Base-by-base conservation (phyloP, 2,888 invertebrate genomes). In the Lysandra bellargus region DNA sequence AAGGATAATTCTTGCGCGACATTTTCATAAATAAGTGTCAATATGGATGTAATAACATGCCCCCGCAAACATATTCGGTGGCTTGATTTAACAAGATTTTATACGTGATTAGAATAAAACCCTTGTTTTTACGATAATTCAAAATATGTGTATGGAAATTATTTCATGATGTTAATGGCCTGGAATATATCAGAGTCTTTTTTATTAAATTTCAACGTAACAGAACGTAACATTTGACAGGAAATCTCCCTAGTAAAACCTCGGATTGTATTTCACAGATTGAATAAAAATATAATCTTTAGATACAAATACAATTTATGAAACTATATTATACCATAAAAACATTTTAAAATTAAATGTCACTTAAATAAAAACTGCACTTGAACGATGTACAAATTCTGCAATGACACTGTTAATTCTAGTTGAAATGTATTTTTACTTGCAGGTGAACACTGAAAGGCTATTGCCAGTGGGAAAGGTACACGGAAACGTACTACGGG, bases 401-500 rank as follows among this genome's bases (percentile, higher is more conserved):
- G 12, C 77, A 78, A 69, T 79, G 80, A 74, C 80, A 79, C 79
- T 78, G 72, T 30, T 74, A 14, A 79, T 60, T 61, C 40, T 60
- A 74, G 44, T 79, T 80, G 81, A 83, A 83, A 85, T 85, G 82
- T 85, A 87, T 86, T 87, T 87, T 87, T 87, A 85, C 86, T 86
- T 85, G 83, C 86, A 88, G 87, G 89, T 88, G 88, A 89, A 89
- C 87, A 88, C 86, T 88, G 86, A 90, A 90, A 91, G 88, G 88
- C 89, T 88, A 88, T 90, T 90, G 89, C 89, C 90, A 86, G 84
- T 85, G 88, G 85, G 87, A 88, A 88, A 85, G 85, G 85, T 88
- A 91, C 91, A 91, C 87, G 91, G 90, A 91, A 92, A 91, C 88
- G 90, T 90, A 91, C 91, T 90, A 90, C 85, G 83, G 85, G 82